A percentile compares a stretch with the other conserved stretches of the same genome.
Evolutionary conservation across 2,888 invertebrate species (phyloP).

Genomic region (Lumbricus terrestris): DNA sequence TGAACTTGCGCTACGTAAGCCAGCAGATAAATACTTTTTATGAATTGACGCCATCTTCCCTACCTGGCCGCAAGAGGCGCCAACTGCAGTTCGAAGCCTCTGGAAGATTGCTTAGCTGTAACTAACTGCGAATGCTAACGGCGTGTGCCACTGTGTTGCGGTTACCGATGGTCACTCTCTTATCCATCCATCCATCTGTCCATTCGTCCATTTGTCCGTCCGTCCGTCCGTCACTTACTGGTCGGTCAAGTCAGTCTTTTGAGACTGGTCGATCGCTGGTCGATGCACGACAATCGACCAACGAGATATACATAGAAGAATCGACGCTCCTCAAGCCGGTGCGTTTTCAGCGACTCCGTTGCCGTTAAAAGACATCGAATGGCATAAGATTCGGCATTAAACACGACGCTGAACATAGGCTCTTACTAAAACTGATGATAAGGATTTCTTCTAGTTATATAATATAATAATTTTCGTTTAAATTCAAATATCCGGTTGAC

Average conservation of each 20-base stretch:
- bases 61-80: not conserved
- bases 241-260: slow-evolving; percentile 3
- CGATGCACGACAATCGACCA: not conserved
- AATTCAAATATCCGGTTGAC: no score
- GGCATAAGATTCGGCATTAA: not conserved
- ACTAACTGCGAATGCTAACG: not conserved
- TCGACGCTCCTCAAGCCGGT: not conserved
- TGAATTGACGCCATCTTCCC: not conserved
- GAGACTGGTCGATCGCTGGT: not conserved
- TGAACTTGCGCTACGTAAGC: not conserved
- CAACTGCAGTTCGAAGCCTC: not conserved
- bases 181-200: no score
- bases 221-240: not conserved
- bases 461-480: no score
- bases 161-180: not conserved
- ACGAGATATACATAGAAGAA: no score
- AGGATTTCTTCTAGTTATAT: no score
- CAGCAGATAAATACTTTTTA: not conserved
- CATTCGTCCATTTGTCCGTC: no score
- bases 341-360: not conserved
- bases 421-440: not conserved
- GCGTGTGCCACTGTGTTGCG: not conserved
- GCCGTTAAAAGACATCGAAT: not conserved
- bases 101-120: not conserved
- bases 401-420: not conserved